A percentile compares a stretch with the other conserved stretches of the same genome.
These are phyloP conservation scores for Aporrectodea caliginosa DNA, from an alignment of 1,140 invertebrate genomes.

Conservation along the genomic window DNA sequence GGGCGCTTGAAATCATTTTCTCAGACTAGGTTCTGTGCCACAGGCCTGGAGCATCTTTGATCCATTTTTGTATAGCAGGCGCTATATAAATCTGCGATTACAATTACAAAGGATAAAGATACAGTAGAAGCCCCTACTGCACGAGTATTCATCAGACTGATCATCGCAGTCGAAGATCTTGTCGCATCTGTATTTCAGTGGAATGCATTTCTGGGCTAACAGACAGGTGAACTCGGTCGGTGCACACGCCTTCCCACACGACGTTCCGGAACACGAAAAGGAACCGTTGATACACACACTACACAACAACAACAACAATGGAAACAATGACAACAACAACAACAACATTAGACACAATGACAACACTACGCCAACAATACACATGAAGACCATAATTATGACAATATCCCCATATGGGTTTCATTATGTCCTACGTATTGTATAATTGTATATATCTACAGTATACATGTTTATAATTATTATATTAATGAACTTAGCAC, in stretches of 20 bases:
- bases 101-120: too few species aligned
- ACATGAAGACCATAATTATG: neutral
- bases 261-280: neutral
- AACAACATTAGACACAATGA: neutral
- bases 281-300: conserved; percentile 5
- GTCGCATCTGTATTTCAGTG: conserved; percentile 64
- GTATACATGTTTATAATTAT: too few species aligned
- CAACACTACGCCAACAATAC: neutral
- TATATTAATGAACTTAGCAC: too few species aligned
- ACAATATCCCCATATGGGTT: neutral
- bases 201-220: conserved; percentile 27
- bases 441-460: too few species aligned
- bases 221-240: conserved; percentile 20
- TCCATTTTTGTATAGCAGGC: too few species aligned
- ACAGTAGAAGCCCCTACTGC: too few species aligned
- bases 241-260: neutral
- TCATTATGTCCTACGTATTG: too few species aligned
- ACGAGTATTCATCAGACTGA: conserved; percentile 63
- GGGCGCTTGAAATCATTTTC: too few species aligned
- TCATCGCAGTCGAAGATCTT: conserved; percentile 68
- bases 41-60: too few species aligned
- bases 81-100: too few species aligned
- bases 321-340: too few species aligned
- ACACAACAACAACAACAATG: neutral
- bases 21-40: too few species aligned